Conservation (phyloP, 1,140 invertebrate species). For the Drosophila willistoni region DNA sequence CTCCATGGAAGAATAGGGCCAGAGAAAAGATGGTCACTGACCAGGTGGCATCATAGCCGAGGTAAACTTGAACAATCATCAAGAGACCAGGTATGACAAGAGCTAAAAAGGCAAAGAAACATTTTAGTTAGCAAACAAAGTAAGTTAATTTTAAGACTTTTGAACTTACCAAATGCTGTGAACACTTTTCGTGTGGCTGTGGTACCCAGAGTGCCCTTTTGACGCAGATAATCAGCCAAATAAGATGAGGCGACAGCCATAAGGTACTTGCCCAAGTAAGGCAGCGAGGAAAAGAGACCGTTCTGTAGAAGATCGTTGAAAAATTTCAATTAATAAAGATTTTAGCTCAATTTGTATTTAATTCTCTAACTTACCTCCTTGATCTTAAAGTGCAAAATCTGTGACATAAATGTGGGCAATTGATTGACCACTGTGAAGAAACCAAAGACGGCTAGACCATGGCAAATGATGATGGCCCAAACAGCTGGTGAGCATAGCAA, state of each 20-base stretch:
- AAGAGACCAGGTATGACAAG: conserved; percentile 86
- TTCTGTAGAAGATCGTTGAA: conserved; percentile 84
- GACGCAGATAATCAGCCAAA: conserved; percentile 88
- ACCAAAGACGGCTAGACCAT: conserved; percentile 96
- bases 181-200: conserved; percentile 89
- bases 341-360: too few relatives aligned
- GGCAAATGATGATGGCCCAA: conserved; percentile 95
- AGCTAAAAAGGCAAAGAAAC: conserved; percentile 83
- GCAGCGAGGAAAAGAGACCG: conserved; percentile 93
- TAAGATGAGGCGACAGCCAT: conserved; percentile 89
- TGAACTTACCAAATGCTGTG: conserved; percentile 86
- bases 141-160: too few relatives aligned
- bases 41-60: conserved; percentile 87
- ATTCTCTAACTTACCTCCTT: conserved; percentile 84
- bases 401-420: conserved; percentile 96
- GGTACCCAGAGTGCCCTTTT: conserved; percentile 87
- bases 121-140: not conserved
- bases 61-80: conserved; percentile 89
- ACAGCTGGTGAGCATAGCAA: conserved; percentile 93
- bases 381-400: conserved; percentile 94
- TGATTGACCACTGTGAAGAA: conserved; percentile 97
- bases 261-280: conserved; percentile 93
- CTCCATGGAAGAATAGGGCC: conserved; percentile 92
- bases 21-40: conserved; percentile 90
- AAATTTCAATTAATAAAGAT: not conserved